These are phyloP conservation scores for Agrotis ipsilon DNA, from an alignment of 2,888 invertebrate genomes.

Conservation along the genomic window DNA sequence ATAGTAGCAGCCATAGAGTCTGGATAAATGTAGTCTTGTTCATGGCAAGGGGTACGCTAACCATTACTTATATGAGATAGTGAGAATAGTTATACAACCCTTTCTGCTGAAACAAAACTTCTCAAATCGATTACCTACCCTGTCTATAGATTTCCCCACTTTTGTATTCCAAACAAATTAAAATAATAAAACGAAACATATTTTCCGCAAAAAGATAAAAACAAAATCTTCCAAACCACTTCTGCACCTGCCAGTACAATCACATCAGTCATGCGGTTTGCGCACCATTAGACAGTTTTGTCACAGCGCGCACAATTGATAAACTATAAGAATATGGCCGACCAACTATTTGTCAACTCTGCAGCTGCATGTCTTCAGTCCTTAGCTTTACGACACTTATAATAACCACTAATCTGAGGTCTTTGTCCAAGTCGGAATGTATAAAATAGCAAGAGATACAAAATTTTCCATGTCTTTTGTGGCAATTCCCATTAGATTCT, in stretches of 20 bases:
- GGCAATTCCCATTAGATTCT: conserved; percentile 2
- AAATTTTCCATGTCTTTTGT: background rate
- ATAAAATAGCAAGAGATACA: background rate
- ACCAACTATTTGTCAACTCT: conserved; percentile 38
- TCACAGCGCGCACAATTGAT: conserved; percentile 52
- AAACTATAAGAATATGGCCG: conserved; percentile 28
- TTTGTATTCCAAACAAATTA: no score
- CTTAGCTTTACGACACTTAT: conserved; percentile 30
- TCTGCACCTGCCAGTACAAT: conserved; percentile 37
- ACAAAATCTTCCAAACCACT: background rate
- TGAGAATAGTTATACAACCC: no score
- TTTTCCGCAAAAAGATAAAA: no score
- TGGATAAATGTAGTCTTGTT: no score
- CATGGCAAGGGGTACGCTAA: no score
- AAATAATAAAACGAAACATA: no score
- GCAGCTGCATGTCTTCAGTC: conserved; percentile 25
- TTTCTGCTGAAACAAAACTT: no score
- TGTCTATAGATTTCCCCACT: no score
- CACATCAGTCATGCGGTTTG: conserved; percentile 44
- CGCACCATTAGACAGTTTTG: conserved; percentile 53
- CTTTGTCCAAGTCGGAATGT: conserved; percentile 19
- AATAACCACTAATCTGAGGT: conserved; percentile 33
- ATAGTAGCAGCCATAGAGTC: no score
- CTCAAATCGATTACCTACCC: no score
- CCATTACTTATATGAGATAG: no score